phyloP scores from a whole-genome alignment of 2,797 vertebrate genomes.

The Cuniculus paca region DNA sequence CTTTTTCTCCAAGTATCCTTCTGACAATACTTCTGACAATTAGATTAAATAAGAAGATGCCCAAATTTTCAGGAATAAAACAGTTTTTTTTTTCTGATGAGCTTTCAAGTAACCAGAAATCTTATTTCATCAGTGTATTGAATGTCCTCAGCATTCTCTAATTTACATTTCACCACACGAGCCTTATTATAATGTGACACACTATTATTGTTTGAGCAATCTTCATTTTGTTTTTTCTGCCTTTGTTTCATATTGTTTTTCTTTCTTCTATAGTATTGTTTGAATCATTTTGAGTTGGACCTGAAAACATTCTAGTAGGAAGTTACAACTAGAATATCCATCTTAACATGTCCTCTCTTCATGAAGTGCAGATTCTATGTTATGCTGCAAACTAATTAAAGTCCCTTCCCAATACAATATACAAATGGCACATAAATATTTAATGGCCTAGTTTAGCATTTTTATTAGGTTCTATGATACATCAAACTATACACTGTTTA shows the following conservation, averaged over 20 bases:
- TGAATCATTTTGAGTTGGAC: conserved; percentile 60
- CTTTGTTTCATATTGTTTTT: conserved; percentile 24
- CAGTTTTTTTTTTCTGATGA: neutral
- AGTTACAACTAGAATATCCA: conserved; percentile 65
- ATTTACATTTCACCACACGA: conserved; percentile 18
- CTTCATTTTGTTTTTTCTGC: conserved; percentile 14
- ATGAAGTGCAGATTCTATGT: conserved; percentile 77
- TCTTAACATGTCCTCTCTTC: conserved; percentile 73
- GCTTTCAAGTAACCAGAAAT: neutral
- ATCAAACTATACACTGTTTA: conserved; percentile 73
- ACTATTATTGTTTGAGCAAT: conserved; percentile 39
- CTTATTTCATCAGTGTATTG: neutral
- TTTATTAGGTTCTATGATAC: conserved; percentile 80
- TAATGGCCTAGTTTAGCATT: conserved; percentile 66
- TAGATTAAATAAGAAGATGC: conserved; percentile 15
- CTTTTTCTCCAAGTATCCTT: neutral
- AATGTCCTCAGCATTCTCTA: neutral
- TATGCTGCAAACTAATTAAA: conserved; percentile 82
- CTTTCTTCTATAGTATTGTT: conserved; percentile 27
- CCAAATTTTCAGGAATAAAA: neutral
- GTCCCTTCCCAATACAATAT: conserved; percentile 72
- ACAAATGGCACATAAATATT: conserved; percentile 74
- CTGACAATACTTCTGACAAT: neutral
- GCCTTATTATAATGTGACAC: conserved; percentile 24
- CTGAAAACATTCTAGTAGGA: conserved; percentile 52